A percentile compares a stretch with the other conserved stretches of the same genome.
Conservation (phyloP, 1,140 invertebrate species). For the Halyomorpha halys region DNA sequence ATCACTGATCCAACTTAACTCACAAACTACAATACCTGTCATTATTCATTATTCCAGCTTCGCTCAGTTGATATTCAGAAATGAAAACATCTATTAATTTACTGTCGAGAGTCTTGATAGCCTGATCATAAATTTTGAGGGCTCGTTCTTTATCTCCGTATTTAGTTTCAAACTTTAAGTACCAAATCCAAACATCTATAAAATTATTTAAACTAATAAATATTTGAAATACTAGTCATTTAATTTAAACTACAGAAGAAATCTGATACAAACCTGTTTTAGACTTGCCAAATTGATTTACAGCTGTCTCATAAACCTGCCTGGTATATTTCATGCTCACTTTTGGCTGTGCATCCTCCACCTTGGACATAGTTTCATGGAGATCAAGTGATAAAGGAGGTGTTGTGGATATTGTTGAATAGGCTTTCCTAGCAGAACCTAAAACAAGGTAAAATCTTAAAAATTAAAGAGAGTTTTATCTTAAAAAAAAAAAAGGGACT, state of each 20-base stretch:
- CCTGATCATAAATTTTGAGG: slow-evolving; percentile 40
- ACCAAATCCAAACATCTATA: slow-evolving; percentile 47
- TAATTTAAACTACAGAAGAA: background rate
- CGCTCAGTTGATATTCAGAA: slow-evolving; percentile 18
- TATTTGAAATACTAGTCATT: background rate
- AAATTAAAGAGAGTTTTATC: no score
- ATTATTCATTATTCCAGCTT: slow-evolving; percentile 7
- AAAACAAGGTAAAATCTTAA: background rate
- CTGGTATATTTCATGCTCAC: slow-evolving; percentile 36
- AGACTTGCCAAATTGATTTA: slow-evolving; percentile 42
- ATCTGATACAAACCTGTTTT: slow-evolving; percentile 32
- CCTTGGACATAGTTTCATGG: slow-evolving; percentile 41
- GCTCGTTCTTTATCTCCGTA: slow-evolving; percentile 38
- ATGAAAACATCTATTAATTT: slow-evolving; percentile 31
- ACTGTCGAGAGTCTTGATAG: slow-evolving; percentile 39
- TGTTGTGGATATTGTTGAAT: slow-evolving; percentile 35
- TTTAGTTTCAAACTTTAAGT: slow-evolving; percentile 45
- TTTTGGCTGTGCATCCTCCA: slow-evolving; percentile 40
- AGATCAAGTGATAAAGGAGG: slow-evolving; percentile 40
- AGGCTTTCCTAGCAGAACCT: slow-evolving; percentile 37
- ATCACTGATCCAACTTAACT: no score
- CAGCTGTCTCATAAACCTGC: slow-evolving; percentile 39
- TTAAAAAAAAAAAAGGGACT: no score
- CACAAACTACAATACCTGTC: background rate
- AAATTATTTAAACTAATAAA: slow-evolving; percentile 20